phyloP scores from a whole-genome alignment of 2,113 vertebrate species.

The Silurus asotus region DNA sequence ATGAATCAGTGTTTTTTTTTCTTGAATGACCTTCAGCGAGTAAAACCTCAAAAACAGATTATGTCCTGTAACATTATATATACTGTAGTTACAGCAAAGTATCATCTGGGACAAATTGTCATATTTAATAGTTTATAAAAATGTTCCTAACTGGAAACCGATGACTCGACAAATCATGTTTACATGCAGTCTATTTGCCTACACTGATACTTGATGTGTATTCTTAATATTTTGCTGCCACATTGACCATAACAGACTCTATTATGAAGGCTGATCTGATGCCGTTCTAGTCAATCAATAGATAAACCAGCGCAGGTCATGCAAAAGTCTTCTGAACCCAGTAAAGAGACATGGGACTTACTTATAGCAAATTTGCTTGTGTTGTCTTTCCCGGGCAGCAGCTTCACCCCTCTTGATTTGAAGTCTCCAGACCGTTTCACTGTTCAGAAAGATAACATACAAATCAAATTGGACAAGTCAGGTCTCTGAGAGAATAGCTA shows the following conservation, averaged over 20 bases:
- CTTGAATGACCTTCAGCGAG: background rate
- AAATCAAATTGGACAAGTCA: slow-evolving; percentile 3
- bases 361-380: slow-evolving; percentile 99
- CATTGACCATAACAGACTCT: background rate
- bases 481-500: background rate
- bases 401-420: slow-evolving; percentile 99
- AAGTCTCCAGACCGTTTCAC: slow-evolving; percentile 99
- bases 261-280: background rate
- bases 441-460: slow-evolving; percentile 80
- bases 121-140: background rate
- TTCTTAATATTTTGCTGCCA: background rate
- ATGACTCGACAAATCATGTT: background rate
- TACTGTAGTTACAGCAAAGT: background rate
- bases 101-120: background rate
- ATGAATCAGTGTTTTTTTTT: background rate
- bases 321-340: background rate
- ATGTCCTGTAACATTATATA: background rate
- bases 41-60: background rate
- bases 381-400: slow-evolving; percentile 99
- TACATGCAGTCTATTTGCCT: background rate
- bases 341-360: slow-evolving; percentile 80
- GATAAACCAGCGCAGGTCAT: too few species aligned
- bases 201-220: background rate
- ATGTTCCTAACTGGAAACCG: background rate
- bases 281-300: background rate